Conservation (phyloP, 2,797 vertebrate species). For the Thripadectes ignobilis region DNA sequence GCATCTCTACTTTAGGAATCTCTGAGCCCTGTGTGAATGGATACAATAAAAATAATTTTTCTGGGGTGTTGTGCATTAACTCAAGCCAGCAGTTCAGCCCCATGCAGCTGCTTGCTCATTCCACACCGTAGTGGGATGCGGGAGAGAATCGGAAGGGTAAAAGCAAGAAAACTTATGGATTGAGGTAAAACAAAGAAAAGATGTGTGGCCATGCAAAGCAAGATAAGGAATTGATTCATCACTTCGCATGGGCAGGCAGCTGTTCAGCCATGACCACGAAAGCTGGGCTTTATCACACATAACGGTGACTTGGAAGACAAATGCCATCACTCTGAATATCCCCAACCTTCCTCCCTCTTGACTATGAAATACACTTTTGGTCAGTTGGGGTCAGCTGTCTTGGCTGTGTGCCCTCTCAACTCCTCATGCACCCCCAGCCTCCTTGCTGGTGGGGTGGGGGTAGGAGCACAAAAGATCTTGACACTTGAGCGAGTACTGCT, state of each 20-base stretch:
- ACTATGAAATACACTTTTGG: background rate
- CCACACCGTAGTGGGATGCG: background rate
- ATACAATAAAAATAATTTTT: background rate
- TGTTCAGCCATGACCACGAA: background rate
- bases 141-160: background rate
- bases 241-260: background rate
- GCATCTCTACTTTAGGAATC: background rate
- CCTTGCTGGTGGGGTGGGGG: background rate
- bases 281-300: background rate
- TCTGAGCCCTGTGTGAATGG: background rate
- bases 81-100: background rate
- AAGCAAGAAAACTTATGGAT: background rate
- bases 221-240: background rate
- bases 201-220: background rate
- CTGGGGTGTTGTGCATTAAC: background rate
- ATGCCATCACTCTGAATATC: background rate
- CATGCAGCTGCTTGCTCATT: background rate
- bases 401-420: background rate
- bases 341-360: fast-evolving
- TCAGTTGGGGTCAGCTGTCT: background rate
- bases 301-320: background rate
- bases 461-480: background rate
- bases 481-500: background rate
- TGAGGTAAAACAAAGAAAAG: background rate
- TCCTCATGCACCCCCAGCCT: background rate